These are phyloP conservation scores for Prunella strophiata DNA, from an alignment of 2,797 vertebrate species.

Conservation along the genomic window DNA sequence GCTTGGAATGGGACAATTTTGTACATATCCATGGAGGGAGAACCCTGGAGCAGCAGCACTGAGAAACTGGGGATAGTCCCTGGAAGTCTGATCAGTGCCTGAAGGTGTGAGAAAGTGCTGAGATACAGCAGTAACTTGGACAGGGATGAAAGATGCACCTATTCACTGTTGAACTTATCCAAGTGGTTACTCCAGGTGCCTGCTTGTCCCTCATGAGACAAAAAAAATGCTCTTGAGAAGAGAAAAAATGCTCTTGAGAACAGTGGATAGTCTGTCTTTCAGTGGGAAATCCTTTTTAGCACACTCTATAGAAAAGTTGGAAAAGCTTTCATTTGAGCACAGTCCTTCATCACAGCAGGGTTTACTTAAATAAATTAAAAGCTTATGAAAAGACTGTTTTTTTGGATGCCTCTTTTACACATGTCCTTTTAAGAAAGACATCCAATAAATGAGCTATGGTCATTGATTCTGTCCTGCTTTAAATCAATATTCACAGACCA, in stretches of 20 bases:
- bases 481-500: neutral
- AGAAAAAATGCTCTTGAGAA: neutral
- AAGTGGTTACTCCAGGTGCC: neutral
- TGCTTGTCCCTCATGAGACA: neutral
- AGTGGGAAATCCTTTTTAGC: neutral
- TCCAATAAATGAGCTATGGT: neutral
- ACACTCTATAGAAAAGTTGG: neutral
- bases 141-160: neutral
- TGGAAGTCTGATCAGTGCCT: neutral
- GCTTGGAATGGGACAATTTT: neutral
- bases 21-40: neutral
- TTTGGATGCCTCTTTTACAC: neutral
- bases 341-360: neutral
- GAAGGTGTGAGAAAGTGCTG: neutral
- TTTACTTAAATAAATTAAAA: slow-evolving; percentile 8
- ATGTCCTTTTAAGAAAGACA: neutral
- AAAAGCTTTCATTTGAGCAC: neutral
- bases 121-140: neutral
- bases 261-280: neutral
- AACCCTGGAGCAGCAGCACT: neutral
- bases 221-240: neutral
- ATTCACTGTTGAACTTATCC: neutral
- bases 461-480: neutral
- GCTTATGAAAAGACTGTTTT: neutral
- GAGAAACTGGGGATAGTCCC: neutral